Base-by-base conservation (phyloP, 2,888 invertebrate genomes). In the Drosophila phalerata region DNA sequence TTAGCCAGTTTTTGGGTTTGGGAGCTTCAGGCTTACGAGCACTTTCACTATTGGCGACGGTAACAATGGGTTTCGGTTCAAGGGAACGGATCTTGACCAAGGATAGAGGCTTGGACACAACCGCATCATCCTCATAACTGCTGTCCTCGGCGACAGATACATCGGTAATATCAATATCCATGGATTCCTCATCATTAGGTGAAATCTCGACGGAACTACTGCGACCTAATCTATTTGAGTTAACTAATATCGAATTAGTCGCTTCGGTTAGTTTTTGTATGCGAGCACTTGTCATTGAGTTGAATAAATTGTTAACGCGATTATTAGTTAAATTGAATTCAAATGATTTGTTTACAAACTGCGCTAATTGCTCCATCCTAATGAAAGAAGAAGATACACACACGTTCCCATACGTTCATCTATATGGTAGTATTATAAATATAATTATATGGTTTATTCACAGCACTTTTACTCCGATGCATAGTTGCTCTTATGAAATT, bases 301-400 rank as follows among this genome's bases (percentile, higher is more conserved):
- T 90, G 28, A 91, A 87, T 64, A 92, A 82, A 66, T 91, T 90
- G 60, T 92, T 86, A 48, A 90, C 91, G 55, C 92, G 85, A 66
- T 91, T 90, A 75, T 92, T 93, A 72, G 92, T 93, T 63, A 90
- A 79, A 79, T 93, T 93, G 81, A 94, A 95, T 91, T 96, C 96
- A 93, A 97, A 96, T 73, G 97, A 97, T 93, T 97, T 97, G 90
- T 96, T 96, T 91, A 97, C 97, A 94, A 97, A 97, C 94, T 97
- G 96, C 91, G 97, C 96, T 93, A 97, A 94, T 94, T 97, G 96
- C 94, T 97, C 97, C 97, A 97, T 97, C 13, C 53, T 72, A 52
- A 9, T 32, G 15, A 9, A 47, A 30, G 11, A 19, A 19, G 15
- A 47, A n/a, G 34, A 42, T 55, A 30, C n/a, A 60, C 34, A 34